Base-by-base conservation (phyloP, 2,113 vertebrate genomes). In the Canis aureus region DNA sequence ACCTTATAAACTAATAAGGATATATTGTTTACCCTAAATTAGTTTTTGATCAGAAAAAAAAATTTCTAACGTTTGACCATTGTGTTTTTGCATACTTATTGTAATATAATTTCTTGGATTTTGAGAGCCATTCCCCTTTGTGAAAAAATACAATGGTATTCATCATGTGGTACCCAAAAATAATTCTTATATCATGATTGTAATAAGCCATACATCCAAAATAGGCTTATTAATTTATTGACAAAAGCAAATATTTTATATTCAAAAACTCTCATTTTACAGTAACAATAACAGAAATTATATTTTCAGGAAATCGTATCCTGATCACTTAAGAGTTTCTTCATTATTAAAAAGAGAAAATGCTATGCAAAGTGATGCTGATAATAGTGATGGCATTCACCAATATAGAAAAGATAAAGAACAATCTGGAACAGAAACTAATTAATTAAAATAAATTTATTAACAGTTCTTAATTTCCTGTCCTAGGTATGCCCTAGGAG, bases 361-460 rank as follows among this genome's bases (percentile, higher is more conserved):
- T 62, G 3, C 66, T 27, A 49, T 23, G 78, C 32, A 76, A 57
- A 88, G 16, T 11, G 49, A 57, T 83, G 17, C 51, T 92, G 29
- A 32, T 89, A 69, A 51, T 71, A 43, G 13, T 91, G 32, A 35
- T 92, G 20, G 66, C 11, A 93, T 64, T 82, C 15, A 64, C 32
- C 16, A 35, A 57, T 13, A 43, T 17, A 79, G 32, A 78, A 55
- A 87, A 91, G 49, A 76, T 76, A 91, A 94, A 80, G 11, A 12
- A 7, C 85, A 49, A 85, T 74, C 16, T 62, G 25, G 8, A 79
- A 66, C 11, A 71, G 3, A 43, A 43, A 43, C 43, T 92, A 73
- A 78, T 89, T 89, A 89, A 82, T 78, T 95, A 78, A 90, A 82
- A 62, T 78, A 32, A 8, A 88, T 35, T 59, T 82, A 29, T 60